These are phyloP conservation scores for Salpingus planirostris DNA, from an alignment of 2,888 invertebrate species.

Conservation along the genomic window DNA sequence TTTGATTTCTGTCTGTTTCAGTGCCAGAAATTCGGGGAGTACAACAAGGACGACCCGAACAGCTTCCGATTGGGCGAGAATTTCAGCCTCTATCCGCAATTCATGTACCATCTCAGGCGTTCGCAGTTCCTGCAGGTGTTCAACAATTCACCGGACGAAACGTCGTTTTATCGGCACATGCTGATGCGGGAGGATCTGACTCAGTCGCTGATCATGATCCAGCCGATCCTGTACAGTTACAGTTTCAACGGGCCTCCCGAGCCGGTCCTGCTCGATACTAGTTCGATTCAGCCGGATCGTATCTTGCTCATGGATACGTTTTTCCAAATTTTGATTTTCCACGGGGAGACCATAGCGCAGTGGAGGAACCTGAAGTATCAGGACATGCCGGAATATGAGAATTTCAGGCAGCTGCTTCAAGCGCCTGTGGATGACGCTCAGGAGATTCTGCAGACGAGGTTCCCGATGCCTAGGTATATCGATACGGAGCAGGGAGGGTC, in stretches of 20 bases:
- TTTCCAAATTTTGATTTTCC: constrained; percentile 99
- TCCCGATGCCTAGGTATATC: constrained; percentile 98
- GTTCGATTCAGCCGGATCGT: constrained; percentile 93
- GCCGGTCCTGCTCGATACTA: constrained; percentile 94
- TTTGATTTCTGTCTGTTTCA: constrained; percentile 40
- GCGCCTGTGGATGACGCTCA: constrained; percentile 97
- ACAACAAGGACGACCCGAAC: constrained; percentile 93
- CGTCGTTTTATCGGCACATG: constrained; percentile 98
- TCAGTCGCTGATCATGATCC: constrained; percentile 98
- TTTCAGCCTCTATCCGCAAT: constrained; percentile 97
- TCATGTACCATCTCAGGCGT: constrained; percentile 97
- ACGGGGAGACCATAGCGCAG: constrained; percentile 97
- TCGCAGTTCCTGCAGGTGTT: constrained; percentile 99
- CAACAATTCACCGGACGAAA: constrained; percentile 99
- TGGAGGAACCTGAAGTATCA: constrained; percentile 96
- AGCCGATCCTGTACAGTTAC: constrained; percentile 97
- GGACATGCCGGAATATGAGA: constrained; percentile 94
- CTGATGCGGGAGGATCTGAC: constrained; percentile 94
- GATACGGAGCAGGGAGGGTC: constrained; percentile 99
- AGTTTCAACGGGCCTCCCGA: constrained; percentile 96
- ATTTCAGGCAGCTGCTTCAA: constrained; percentile 90
- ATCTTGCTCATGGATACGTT: constrained; percentile 99
- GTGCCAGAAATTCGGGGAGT: constrained; percentile 99
- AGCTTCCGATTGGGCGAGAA: constrained; percentile 94
- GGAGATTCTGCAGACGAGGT: constrained; percentile 90